Base-by-base conservation (phyloP, 2,797 vertebrate species). In the Miopithecus talapoin region DNA sequence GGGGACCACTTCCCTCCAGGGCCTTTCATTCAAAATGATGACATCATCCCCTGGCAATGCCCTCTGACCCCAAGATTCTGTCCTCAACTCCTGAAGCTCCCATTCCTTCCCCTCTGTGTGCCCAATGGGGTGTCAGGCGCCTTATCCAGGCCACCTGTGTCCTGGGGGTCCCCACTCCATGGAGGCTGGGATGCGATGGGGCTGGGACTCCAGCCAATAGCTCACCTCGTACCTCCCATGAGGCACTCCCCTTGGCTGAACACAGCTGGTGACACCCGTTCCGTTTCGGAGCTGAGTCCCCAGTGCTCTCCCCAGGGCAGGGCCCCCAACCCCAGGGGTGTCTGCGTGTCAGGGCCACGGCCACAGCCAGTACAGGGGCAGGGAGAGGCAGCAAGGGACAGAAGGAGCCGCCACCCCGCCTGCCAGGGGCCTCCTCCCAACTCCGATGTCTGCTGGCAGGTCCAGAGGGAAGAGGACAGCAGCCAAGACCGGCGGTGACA, bases 101-200 rank as follows among this genome's bases (percentile, higher is more conserved):
- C 13, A 30, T 22, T 64, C 10, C n/a, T 12, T n/a, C 14, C 21
- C 11, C 48, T 10, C 24, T 6, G 30, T 0, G 28, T 41, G 76
- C 14, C 24, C 0, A 43, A 0, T 10, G 11, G 6, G 14, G 9
- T 1, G 1, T 19, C n/a, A 33, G 46, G 11, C 1, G 4, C 48
- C 14, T 50, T 48, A 22, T 21, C 14, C 26, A 16, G 36, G 22
- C 33, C 30, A 5, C 59, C 91, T 19, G 4, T 4, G 6, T n/a
- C 61, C 53, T 61, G 36, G 7, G 16, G 22, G 3, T 39, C 53
- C n/a, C 13, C 17, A 30, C 30, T 55, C n/a, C n/a, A 2, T 16
- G 53, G 19, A 89, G 43, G 9, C 7, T 22, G 33, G 41, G 61
- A 30, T 9, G 21, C 17, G 16, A 16, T 36, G 26, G 55, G 10